These are phyloP conservation scores for Noctua fimbriata DNA, from an alignment of 2,888 invertebrate species.

Conservation along the genomic window DNA sequence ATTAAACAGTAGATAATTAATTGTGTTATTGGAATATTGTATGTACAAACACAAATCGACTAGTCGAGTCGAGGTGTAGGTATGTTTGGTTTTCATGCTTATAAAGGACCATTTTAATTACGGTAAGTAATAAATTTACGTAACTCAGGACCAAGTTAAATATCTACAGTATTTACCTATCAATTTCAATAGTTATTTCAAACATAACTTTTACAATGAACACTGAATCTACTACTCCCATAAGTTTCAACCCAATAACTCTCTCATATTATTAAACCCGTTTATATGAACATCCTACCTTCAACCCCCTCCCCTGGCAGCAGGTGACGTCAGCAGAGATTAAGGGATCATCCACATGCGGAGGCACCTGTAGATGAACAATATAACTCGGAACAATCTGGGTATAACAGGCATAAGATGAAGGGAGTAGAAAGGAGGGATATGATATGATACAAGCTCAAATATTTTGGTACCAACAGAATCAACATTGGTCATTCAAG, in stretches of 20 bases:
- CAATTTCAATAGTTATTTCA: background rate
- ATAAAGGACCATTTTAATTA: background rate
- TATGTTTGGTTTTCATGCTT: background rate
- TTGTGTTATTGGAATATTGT: background rate
- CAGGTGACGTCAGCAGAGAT: conserved; percentile 38
- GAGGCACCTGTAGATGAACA: conserved; percentile 40
- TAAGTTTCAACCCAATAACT: background rate
- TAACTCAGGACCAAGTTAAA: background rate
- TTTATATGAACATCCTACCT: background rate
- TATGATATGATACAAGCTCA: background rate
- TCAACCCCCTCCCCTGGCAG: background rate
- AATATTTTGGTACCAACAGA: background rate
- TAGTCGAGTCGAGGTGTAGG: background rate
- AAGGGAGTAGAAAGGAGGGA: background rate
- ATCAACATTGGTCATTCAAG: background rate
- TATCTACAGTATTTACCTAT: background rate
- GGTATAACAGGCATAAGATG: conserved; percentile 13
- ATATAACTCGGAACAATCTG: conserved; percentile 27
- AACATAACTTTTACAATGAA: background rate
- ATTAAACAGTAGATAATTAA: background rate
- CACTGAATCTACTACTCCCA: background rate
- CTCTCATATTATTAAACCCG: conserved; percentile 28
- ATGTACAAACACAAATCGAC: background rate
- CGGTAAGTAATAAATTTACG: background rate
- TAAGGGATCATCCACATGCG: conserved; percentile 34